Base-by-base conservation (phyloP, 2,797 vertebrate species). In the Schizothorax lantsangensis region DNA sequence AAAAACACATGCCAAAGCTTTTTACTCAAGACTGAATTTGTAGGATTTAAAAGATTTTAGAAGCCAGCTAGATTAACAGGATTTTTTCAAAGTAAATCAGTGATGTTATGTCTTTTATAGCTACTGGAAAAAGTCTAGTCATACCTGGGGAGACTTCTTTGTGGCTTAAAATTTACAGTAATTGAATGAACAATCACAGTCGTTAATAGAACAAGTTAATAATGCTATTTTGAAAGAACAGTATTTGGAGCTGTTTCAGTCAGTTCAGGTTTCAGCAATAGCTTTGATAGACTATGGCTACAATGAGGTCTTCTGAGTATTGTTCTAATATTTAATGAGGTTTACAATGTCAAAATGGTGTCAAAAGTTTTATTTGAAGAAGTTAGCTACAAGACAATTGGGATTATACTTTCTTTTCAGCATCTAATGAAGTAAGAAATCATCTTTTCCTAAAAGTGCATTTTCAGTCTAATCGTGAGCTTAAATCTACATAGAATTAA, bases 21-120 rank as follows among this genome's bases (percentile, higher is more conserved):
- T 49, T 38, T 33, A 68, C 43, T 36, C 9, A 2, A 52, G 79
- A 62, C 30, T 52, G 33, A 11, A 40, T 36, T 10, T 71, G 47
- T 57, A 49, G 66, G 66, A 71, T 82, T 82, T 57, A 36, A 52
- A 71, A 54, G 17, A 81, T 36, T 81, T 81, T 47, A 71, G 14
- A 54, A 71, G 33, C 80, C 30, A 49, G 47, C 47, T 15, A 49
- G 4, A 49, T 49, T 15, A 49, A 36, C 62, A 49, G 19, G 30
- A 52, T 66, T 62, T 64, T 4, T 72, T 26, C 15, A 45, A 45
- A 62, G 15, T 49, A 49, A 49, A 15, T 49, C 47, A 57, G 64
- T n/a, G 26, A 33, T 33, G 33, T 26, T 59, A 1, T 62, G 10
- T 62, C 12, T 45, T 69, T 69, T 52, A 49, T 68, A n/a, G 19